Percentiles rank a stretch among this genome's conserved stretches.
Conservation (phyloP, 2,797 vertebrate genomes). For the Glyptemys insculpta region DNA sequence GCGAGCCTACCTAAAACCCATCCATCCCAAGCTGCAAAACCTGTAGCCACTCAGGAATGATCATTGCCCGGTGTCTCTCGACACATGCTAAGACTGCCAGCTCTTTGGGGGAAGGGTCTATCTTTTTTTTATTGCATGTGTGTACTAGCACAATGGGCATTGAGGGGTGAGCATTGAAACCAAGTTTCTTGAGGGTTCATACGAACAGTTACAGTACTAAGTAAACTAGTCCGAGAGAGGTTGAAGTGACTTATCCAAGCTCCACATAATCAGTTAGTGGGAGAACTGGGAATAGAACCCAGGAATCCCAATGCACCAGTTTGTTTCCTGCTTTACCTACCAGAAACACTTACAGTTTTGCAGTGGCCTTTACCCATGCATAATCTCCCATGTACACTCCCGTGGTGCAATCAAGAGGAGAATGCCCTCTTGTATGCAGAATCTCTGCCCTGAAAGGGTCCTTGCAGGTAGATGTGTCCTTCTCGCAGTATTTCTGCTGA, state of each 20-base stretch:
- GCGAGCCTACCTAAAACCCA: not conserved
- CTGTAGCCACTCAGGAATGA: not conserved
- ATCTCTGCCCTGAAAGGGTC: constrained; percentile 6
- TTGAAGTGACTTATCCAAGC: constrained; percentile 22
- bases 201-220: constrained; percentile 32
- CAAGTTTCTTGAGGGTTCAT: not conserved
- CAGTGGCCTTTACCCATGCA: not conserved
- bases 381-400: not conserved
- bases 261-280: not conserved
- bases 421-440: not conserved
- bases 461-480: constrained; percentile 26
- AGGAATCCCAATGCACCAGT: not conserved
- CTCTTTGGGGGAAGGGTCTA: accelerated
- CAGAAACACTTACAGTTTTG: not conserved
- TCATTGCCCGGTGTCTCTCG: not conserved
- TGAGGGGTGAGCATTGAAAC: not conserved
- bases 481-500: not conserved
- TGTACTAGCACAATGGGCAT: not conserved
- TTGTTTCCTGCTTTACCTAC: not conserved
- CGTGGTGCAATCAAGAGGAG: not conserved
- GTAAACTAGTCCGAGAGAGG: not conserved
- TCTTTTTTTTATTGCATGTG: not conserved
- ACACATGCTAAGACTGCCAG: accelerated
- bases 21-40: accelerated
- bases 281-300: not conserved